Evolutionary conservation across 2,888 invertebrate genomes (phyloP), one percentile per base, ranked within the genome.

Genomic region (Dolomedes plantarius): DNA sequence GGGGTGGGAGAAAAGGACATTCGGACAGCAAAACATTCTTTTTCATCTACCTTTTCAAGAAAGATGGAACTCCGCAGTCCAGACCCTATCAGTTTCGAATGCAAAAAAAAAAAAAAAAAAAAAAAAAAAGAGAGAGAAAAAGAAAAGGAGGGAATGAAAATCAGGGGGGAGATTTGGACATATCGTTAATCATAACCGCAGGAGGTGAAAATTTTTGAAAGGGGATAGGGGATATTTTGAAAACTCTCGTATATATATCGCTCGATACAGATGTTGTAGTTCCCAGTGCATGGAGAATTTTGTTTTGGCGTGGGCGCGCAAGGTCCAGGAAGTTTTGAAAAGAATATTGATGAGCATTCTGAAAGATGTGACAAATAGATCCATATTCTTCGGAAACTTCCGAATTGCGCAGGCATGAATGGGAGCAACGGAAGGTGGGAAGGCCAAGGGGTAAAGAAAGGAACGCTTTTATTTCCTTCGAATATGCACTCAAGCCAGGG

Each of bases 1-100:
- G 11, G 23, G 2, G 23, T n/a, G 5, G 16, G 9, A 23, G 23
- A 77, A 69, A 68, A 69, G 50, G 64, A 71, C 64, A 71, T 39
- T 71, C 16, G 36, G 39, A 69, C 69, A 41, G 78, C 62, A 71
- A 71, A 56, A 78, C 71, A 78, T 71, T 71, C 64, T 71, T 78
- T 78, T 56, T 78, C 41, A 68, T 39, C 32, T 27, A 27, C 36
- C 68, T 28, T 28, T 29, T 27, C n/a, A 69, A 71, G 64, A 71
- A 39, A 71, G 69, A 71, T 69, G n/a, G 46, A 23, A 62, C 36
- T 56, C 46, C 2, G n/a, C n/a, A 23, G 56, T 5, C 23, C 56
- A 23, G 23, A 23, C 56, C 23, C 56, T 56, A 56, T 56, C 56
- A 56, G 23, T 56, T 56, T 23, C 36, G 36, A 36, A n/a, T n/a